Evolutionary conservation across 2,888 invertebrate species (phyloP).

Genomic region (Pantelozetes paolii): DNA sequence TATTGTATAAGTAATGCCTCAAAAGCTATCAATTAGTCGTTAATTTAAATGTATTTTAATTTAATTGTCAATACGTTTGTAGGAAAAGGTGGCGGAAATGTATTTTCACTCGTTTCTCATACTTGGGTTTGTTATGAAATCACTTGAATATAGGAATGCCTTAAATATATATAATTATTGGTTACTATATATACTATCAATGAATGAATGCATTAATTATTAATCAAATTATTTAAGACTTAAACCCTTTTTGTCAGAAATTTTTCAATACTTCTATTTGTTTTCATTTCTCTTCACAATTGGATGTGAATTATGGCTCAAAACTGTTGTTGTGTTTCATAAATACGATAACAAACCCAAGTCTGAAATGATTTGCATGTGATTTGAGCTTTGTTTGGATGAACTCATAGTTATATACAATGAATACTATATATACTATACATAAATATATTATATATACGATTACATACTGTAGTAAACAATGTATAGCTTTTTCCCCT

Average conservation of each 20-base stretch:
- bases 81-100: neutral
- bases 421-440: neutral
- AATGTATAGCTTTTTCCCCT: slow-evolving; percentile 8
- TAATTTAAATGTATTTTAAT: slow-evolving; percentile 15
- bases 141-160: neutral
- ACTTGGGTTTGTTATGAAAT: neutral
- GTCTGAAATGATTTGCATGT: neutral
- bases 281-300: neutral
- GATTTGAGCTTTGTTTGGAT: neutral
- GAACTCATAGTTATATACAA: neutral
- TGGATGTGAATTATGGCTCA: neutral
- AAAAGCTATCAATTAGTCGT: neutral
- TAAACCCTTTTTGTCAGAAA: neutral
- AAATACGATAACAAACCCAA: slow-evolving; percentile 4
- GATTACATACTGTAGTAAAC: slow-evolving; percentile 3
- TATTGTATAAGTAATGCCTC: slow-evolving; percentile 1
- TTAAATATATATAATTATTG: neutral
- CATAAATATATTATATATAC: neutral
- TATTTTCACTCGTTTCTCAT: neutral
- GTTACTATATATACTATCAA: neutral
- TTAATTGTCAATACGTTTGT: neutral
- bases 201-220: neutral
- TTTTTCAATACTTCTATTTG: neutral
- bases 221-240: neutral
- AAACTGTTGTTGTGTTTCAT: neutral